Base-by-base conservation (phyloP, 2,888 invertebrate species). In the Ormyrus rosae region DNA sequence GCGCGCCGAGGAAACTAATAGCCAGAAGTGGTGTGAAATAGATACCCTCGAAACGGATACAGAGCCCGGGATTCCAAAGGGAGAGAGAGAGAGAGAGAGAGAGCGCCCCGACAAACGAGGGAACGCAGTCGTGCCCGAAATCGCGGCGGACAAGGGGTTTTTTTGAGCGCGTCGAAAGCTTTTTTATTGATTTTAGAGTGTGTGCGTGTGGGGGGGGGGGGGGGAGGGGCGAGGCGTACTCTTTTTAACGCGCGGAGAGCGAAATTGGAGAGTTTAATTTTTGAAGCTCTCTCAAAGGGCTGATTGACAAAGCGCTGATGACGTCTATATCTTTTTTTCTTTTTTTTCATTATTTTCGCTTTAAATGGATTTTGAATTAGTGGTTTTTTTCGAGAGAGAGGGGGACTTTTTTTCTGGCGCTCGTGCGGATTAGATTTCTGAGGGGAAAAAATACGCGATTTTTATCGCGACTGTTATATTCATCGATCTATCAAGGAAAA, bases 1-100 rank as follows among this genome's bases (percentile, higher is more conserved):
- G 13, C 65, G 73, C 34, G 68, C 55, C 53, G 61, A 34, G 3
- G 76, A 79, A 80, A 78, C 78, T 78, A 78, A 78, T 71, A 53
- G 78, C 65, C 51, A 71, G 71, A 65, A 78, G 78, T 78, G 78
- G 71, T 65, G 67, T 65, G 78, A 78, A 78, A 78, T 51, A 53
- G 78, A 78, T 78, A 78, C 48, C 45, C 50, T 10, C 65, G 68
- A 68, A 68, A 69, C 56, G 9, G 75, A 75, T 75, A 75, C 68
- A 75, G 69, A 10, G 53, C 11, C 48, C 19, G 48, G 53, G 53
- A 76, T 76, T 69, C 69, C 69, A 13, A 69, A 69, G 53, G 69
- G 69, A 68, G 69, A 8, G 11, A 2, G n/a, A 6, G 58, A 68
- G 69, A 8, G 11, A 2, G n/a, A 6, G 58, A n/a, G 65, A n/a